Evolutionary conservation across 2,113 vertebrate genomes (phyloP).

Genomic region (mouse (Mus musculus)): DNA sequence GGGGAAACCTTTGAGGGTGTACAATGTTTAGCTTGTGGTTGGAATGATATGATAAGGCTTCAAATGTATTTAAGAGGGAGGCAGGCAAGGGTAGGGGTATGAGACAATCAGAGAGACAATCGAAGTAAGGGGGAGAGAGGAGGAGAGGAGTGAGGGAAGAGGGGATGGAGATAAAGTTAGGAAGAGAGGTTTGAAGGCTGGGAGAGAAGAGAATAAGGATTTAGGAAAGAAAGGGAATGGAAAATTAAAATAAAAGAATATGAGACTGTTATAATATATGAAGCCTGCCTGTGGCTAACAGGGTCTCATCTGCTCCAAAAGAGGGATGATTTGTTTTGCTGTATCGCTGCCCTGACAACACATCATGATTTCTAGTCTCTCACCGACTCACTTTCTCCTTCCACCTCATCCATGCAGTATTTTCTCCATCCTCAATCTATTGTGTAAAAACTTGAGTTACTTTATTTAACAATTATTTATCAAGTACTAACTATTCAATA

Average conservation of each 20-base stretch:
- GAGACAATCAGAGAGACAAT: neutral
- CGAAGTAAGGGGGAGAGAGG: rapidly evolving
- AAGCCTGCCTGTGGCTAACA: neutral
- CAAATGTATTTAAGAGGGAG: neutral
- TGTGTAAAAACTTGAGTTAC: neutral
- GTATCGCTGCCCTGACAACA: neutral
- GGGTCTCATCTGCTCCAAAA: neutral
- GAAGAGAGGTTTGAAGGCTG: neutral
- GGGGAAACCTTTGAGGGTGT: neutral
- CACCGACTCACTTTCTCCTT: neutral
- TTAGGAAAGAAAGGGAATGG: neutral
- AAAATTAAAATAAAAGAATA: neutral
- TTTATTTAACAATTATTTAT: neutral
- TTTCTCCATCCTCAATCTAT: neutral
- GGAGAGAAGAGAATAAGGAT: neutral
- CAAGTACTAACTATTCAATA: neutral
- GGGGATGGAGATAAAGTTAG: neutral
- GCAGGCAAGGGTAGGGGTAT: rapidly evolving
- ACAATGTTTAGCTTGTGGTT: neutral
- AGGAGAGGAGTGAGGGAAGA: rapidly evolving
- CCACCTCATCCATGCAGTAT: neutral
- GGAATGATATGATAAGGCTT: neutral
- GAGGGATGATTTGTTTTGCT: neutral
- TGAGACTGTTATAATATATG: neutral
- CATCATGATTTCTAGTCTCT: neutral